Base-by-base conservation (phyloP, 2,797 vertebrate genomes). In the Mormyrus hasselquistii region DNA sequence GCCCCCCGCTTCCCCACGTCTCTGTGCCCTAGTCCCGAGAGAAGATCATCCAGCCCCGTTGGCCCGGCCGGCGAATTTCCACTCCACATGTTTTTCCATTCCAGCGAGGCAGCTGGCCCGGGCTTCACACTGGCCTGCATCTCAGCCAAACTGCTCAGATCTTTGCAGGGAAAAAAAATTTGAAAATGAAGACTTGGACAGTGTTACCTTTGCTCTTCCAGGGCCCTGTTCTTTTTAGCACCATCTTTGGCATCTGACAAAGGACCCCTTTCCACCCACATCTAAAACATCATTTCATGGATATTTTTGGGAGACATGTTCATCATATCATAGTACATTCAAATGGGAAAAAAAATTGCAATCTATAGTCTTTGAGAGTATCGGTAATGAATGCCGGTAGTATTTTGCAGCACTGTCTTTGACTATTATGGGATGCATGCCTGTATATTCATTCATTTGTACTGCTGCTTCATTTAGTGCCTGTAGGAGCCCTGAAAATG, bases 31-130 rank as follows among this genome's bases (percentile, higher is more conserved):
- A 82, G 22, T 3, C 55, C 79, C 38, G 41, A 88, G 84, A 29
- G 49, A 8, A 16, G 25, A 53, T 49, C 52, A 92, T 91, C 93
- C 91, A 91, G 90, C 94, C 92, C 93, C 91, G 91, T 93, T 95
- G 93, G 93, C 93, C 91, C 25, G 10, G 34, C 1, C 29, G 59
- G 49, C 62, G 50, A 89, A 89, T 95, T 94, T 94, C 93, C 94
- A 95, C 92, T 90, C 91, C 44, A 89, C 91, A 87, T 41, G 41
- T 88, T 90, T 73, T 93, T 92, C 92, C 90, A 90, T 92, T 93
- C 90, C 91, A 92, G 90, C 89, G 88, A 90, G 87, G 90, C 69
- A 94, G 91, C 91, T 93, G 93, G 92, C 93, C 92, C 88, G 88
- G 73, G 88, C 88, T 83, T 55, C 88, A 89, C 82, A 92, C 88